These are phyloP conservation scores for Antennarius maculatus DNA, from an alignment of 2,797 vertebrate genomes.

Conservation along the genomic window DNA sequence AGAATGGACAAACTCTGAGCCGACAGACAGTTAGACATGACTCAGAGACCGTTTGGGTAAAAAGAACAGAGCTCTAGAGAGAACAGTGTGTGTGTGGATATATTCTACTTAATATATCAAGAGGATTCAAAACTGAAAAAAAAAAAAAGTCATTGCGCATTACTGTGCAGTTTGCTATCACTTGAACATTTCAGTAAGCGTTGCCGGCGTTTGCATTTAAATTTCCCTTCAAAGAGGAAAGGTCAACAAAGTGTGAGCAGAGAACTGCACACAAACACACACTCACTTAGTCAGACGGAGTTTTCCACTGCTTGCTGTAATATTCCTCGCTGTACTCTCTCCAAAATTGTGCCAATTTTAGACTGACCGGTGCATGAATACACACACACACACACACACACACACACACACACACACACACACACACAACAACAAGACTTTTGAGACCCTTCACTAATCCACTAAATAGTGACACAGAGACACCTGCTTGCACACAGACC, in stretches of 20 bases:
- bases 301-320: constrained; percentile 78
- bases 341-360: constrained; percentile 60
- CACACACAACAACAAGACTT: constrained; percentile 36
- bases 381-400: constrained; percentile 47
- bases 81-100: too few species aligned
- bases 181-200: constrained; percentile 23
- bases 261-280: constrained; percentile 19
- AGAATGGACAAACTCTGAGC: constrained; percentile 9
- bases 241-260: constrained; percentile 34
- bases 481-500: constrained; percentile 43
- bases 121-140: constrained; percentile 44
- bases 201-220: constrained; percentile 33
- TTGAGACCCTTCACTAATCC: constrained; percentile 24
- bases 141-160: not conserved
- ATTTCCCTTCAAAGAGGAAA: constrained; percentile 24
- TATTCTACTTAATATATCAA: not conserved
- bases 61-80: not conserved
- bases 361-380: constrained; percentile 33
- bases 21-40: constrained; percentile 5
- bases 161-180: constrained; percentile 12
- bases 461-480: constrained; percentile 23
- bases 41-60: constrained; percentile 4
- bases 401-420: constrained; percentile 13
- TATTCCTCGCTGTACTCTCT: constrained; percentile 64
- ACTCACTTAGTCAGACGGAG: constrained; percentile 47